Base-by-base conservation (phyloP, 2,113 vertebrate genomes). In the Tyrannus savana region DNA sequence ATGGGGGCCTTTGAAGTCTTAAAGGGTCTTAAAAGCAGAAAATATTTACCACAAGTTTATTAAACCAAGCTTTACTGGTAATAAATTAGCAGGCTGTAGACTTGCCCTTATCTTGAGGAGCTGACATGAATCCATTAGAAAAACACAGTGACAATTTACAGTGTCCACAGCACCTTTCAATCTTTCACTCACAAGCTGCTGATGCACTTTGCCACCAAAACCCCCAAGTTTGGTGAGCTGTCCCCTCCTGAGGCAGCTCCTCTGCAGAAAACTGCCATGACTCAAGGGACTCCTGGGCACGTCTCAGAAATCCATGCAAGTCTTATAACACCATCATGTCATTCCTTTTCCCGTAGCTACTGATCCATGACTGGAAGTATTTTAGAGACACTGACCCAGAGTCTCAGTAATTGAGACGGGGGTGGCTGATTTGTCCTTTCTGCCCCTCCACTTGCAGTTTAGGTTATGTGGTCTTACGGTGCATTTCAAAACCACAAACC, bases 41-140 rank as follows among this genome's bases (percentile, higher is more conserved):
- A 92, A 96, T 89, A 92, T 90, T 96, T 94, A 49, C 90, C 85
- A 76, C 68, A 37, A 63, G 60, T 94, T 94, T 92, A 95, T 93
- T 84, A 95, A 96, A 41, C 27, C 79, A 82, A 49, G 90, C 60
- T 92, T 81, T 60, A 52, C 68, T 75, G 60, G 68, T 81, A 68
- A 87, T 87, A 95, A 92, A 92, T 89, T 33, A 94, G 88, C 88
- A 86, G 93, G 56, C 79, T 88, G 64, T 41, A 72, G 95, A 88
- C 31, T 5, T 87, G 60, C 18, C 68, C 44, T 78, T 75, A 86
- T 86, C 90, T 74, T 17, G 64, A 17, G 33, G 24, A 78, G 22
- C 64, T 90, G 86, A 75, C 37, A 71, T 7, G 15, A 78, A 30
- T 84, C 63, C 71, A 31, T 64, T 10, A 53, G 90, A 42, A 64